Evolutionary conservation across 1,140 invertebrate species (phyloP).

Genomic region (Papilio polyxenes): DNA sequence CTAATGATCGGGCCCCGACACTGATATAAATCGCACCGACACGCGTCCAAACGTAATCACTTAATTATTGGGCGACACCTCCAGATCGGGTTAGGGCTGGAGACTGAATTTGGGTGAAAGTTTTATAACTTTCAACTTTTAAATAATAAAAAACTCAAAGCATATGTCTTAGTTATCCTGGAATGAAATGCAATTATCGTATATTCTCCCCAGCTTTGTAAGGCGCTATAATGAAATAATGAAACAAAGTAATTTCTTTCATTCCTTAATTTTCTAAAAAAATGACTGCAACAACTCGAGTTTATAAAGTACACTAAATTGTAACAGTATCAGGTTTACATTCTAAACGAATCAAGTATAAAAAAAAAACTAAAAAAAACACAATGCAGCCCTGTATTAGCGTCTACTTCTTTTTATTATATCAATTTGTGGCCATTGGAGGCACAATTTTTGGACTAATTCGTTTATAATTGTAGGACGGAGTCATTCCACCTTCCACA

Average conservation of each 20-base stretch:
- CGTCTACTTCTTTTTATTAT: slow-evolving; percentile 77
- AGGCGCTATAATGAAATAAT: too few relatives aligned
- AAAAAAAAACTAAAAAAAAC: not conserved
- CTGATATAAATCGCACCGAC: slow-evolving; percentile 75
- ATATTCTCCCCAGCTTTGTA: too few relatives aligned
- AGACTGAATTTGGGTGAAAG: not conserved
- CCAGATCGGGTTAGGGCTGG: slow-evolving; percentile 56
- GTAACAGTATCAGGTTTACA: not conserved
- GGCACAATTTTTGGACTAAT: slow-evolving; percentile 76
- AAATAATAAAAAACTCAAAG: not conserved
- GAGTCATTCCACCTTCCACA: slow-evolving; percentile 54
- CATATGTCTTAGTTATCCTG: too few relatives aligned
- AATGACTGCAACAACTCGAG: not conserved
- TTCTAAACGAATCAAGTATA: not conserved
- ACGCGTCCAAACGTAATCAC: slow-evolving; percentile 76
- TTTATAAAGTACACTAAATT: not conserved
- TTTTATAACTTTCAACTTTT: not conserved
- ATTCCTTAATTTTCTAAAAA: not conserved
- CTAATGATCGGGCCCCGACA: slow-evolving; percentile 60
- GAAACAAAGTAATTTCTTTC: too few relatives aligned
- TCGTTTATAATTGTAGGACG: slow-evolving; percentile 77
- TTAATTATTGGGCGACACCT: slow-evolving; percentile 79
- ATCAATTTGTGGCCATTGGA: slow-evolving; percentile 79
- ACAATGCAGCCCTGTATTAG: slow-evolving; percentile 48
- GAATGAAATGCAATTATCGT: too few relatives aligned